A percentile compares a stretch with the other conserved stretches of the same genome.
These are phyloP conservation scores for Acanthisitta chloris DNA, from an alignment of 2,113 vertebrate species.

Conservation along the genomic window DNA sequence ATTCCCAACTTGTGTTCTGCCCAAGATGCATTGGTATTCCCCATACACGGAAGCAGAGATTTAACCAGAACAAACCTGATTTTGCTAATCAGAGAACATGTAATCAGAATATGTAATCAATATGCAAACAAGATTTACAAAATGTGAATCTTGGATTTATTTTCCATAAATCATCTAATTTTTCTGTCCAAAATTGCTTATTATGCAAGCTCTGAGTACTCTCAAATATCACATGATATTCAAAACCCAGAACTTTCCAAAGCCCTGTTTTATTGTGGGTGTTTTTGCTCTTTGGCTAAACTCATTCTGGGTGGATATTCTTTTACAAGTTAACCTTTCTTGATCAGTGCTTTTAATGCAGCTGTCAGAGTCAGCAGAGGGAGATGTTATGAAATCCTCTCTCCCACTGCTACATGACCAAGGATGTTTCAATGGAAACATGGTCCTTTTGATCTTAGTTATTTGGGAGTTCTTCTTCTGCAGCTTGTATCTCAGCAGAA, in stretches of 20 bases:
- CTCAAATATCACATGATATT: not conserved
- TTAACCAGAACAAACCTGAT: not conserved
- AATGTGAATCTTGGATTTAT: not conserved
- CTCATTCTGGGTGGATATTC: not conserved
- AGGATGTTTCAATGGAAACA: not conserved
- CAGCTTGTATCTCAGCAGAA: constrained; percentile 30
- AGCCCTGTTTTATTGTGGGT: not conserved
- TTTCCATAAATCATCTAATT: not conserved
- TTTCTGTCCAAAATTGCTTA: not conserved
- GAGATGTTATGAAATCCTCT: not conserved
- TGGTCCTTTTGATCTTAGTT: not conserved
- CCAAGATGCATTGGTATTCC: not conserved
- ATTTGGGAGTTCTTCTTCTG: not conserved
- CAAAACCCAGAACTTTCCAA: not conserved
- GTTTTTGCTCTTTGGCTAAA: not conserved
- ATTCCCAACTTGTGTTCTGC: not conserved
- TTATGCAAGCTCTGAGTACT: not conserved
- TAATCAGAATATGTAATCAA: too few species aligned
- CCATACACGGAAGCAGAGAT: not conserved
- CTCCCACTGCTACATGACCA: not conserved
- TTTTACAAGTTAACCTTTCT: not conserved
- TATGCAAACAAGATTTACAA: not conserved
- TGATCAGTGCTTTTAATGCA: not conserved
- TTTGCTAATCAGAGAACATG: not conserved
- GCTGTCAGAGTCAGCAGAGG: not conserved